phyloP scores from a whole-genome alignment of 2,888 invertebrate genomes.

The Hypena proboscidalis region DNA sequence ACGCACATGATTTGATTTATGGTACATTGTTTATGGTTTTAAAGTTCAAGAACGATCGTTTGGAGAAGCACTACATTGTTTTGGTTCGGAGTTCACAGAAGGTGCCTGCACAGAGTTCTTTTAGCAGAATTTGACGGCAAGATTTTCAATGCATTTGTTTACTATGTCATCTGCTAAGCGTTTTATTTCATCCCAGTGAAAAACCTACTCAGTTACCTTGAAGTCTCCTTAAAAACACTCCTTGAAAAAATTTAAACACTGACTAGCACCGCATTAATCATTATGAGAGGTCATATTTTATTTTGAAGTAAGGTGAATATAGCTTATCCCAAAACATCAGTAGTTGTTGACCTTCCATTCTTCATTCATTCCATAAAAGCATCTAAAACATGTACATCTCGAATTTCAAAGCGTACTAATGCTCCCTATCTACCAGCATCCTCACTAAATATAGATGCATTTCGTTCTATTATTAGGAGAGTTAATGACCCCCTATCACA shows the following conservation, averaged over 20 bases:
- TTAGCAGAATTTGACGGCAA: neutral
- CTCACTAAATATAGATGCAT: conserved; percentile 33
- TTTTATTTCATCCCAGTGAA: no score
- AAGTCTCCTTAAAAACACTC: no score
- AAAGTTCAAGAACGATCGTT: conserved; percentile 37
- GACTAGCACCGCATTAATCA: no score
- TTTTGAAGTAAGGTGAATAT: no score
- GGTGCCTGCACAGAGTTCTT: neutral
- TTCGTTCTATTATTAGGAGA: conserved; percentile 39
- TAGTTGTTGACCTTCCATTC: neutral
- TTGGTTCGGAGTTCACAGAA: neutral
- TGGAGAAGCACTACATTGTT: neutral
- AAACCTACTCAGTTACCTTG: no score
- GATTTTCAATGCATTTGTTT: neutral
- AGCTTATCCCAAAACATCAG: no score
- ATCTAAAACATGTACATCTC: conserved; percentile 12
- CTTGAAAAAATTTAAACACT: no score
- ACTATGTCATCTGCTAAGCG: no score
- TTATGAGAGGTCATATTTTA: no score
- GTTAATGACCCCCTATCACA: conserved; percentile 50
- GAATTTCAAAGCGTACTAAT: conserved; percentile 34
- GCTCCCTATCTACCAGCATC: conserved; percentile 26
- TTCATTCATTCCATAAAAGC: neutral
- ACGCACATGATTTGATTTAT: conserved; percentile 34
- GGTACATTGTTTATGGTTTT: conserved; percentile 32